Evolutionary conservation across 2,113 vertebrate genomes (phyloP).

Genomic region (Dicerorhinus sumatrensis): DNA sequence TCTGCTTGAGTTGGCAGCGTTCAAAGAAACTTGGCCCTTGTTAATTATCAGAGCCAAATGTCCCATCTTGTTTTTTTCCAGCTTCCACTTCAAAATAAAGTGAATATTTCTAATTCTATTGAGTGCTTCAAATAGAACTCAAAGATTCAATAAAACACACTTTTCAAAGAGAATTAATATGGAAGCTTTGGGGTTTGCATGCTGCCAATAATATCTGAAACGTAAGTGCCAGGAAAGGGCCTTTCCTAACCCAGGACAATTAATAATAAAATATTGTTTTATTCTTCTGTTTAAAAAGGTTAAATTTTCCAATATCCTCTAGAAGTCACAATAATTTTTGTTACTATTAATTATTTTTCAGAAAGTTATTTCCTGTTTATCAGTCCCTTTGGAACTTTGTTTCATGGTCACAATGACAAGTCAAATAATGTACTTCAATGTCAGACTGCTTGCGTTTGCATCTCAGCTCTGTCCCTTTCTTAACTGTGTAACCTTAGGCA

Average conservation of each 20-base stretch:
- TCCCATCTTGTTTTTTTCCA: slow-evolving; percentile 9
- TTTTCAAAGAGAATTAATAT: neutral
- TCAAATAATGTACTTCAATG: neutral
- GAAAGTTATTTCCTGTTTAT: slow-evolving; percentile 41
- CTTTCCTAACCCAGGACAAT: neutral
- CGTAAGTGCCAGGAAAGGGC: neutral
- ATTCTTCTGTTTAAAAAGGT: slow-evolving; percentile 24
- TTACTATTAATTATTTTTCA: slow-evolving; percentile 14
- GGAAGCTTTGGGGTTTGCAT: neutral
- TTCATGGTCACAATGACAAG: neutral
- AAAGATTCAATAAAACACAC: slow-evolving; percentile 7
- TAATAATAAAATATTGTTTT: neutral
- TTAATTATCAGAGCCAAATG: slow-evolving; percentile 16
- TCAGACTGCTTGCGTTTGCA: neutral
- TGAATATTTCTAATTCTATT: slow-evolving; percentile 20
- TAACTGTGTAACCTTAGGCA: neutral
- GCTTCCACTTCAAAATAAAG: slow-evolving; percentile 62
- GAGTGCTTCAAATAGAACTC: neutral
- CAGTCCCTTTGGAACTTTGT: neutral
- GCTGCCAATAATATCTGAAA: neutral
- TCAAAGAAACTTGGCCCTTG: slow-evolving; percentile 40
- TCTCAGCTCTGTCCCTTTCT: neutral
- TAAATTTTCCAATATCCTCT: neutral
- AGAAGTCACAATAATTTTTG: neutral
- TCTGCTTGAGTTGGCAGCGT: slow-evolving; percentile 58